Conservation (phyloP, 2,797 vertebrate genomes). For the Rhynchotus rufescens region DNA sequence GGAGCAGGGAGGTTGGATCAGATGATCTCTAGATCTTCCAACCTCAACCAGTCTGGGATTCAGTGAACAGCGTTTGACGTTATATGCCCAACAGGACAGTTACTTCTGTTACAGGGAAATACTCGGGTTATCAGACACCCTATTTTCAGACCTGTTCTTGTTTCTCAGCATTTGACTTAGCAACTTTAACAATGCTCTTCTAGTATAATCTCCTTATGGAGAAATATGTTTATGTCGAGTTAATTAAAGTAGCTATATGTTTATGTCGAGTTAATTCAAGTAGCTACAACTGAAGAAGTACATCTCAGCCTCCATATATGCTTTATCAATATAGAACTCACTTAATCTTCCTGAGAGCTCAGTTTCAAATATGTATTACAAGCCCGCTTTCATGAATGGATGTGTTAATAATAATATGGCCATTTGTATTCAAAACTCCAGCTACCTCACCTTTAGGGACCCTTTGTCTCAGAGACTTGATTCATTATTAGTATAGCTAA, state of each 20-base stretch:
- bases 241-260: background rate
- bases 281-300: background rate
- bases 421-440: conserved; percentile 78
- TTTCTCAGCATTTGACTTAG: background rate
- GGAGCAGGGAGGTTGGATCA: too few relatives aligned
- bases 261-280: background rate
- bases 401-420: conserved; percentile 71
- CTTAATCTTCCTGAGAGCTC: background rate
- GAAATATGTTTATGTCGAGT: background rate
- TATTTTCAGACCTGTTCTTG: background rate
- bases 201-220: background rate
- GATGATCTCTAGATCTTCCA: too few relatives aligned
- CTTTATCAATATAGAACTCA: background rate
- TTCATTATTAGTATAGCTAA: conserved; percentile 78
- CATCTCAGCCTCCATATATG: background rate
- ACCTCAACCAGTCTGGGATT: too few relatives aligned
- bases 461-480: conserved; percentile 75
- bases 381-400: conserved; percentile 62
- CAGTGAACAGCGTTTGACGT: background rate
- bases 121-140: background rate
- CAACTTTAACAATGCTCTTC: background rate
- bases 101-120: background rate
- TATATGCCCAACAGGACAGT: too few relatives aligned
- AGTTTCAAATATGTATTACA: conserved; percentile 54
- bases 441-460: conserved; percentile 75